A percentile compares a stretch with the other conserved stretches of the same genome.
Conservation (phyloP, 2,888 invertebrate species). For the Tupiocoris notatus region DNA sequence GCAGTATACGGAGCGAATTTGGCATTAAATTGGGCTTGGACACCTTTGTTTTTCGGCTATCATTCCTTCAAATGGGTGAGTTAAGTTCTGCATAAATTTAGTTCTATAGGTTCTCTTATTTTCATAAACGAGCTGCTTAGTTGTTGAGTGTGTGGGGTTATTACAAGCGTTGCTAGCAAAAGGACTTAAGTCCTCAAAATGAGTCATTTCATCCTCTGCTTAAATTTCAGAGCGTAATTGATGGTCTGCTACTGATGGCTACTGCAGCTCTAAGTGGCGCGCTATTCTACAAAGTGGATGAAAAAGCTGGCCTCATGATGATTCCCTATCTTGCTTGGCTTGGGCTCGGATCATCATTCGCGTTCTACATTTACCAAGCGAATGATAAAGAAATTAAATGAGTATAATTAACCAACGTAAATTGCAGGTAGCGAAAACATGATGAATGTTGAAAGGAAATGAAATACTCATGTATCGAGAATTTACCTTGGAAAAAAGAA, state of each 20-base stretch:
- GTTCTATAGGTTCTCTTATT: too few relatives aligned
- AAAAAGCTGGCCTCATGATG: slow-evolving; percentile 65
- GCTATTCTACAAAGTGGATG: slow-evolving; percentile 64
- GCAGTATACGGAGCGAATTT: slow-evolving; percentile 72
- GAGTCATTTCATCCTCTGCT: too few relatives aligned
- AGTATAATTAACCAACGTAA: neutral
- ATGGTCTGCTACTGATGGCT: slow-evolving; percentile 61
- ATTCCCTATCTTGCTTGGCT: slow-evolving; percentile 76
- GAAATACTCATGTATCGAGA: too few relatives aligned
- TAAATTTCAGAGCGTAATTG: slow-evolving; percentile 62
- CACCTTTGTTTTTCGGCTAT: slow-evolving; percentile 76
- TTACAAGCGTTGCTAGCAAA: too few relatives aligned
- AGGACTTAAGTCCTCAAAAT: too few relatives aligned
- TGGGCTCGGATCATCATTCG: slow-evolving; percentile 66
- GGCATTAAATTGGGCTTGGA: slow-evolving; percentile 81
- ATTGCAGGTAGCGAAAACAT: too few relatives aligned
- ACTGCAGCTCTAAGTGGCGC: slow-evolving; percentile 61
- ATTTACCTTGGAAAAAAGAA: too few relatives aligned
- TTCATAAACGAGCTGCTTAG: too few relatives aligned
- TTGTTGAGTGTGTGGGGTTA: too few relatives aligned
- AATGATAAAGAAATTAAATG: slow-evolving; percentile 42
- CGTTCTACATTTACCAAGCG: slow-evolving; percentile 55
- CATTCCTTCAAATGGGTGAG: slow-evolving; percentile 69
- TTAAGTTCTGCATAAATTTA: too few relatives aligned
- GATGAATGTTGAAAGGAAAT: too few relatives aligned